A percentile compares a stretch with the other conserved stretches of the same genome.
These are phyloP conservation scores for Acanthaster planci DNA, from an alignment of 35 echinoderm and acorn worm species.

Conservation along the genomic window DNA sequence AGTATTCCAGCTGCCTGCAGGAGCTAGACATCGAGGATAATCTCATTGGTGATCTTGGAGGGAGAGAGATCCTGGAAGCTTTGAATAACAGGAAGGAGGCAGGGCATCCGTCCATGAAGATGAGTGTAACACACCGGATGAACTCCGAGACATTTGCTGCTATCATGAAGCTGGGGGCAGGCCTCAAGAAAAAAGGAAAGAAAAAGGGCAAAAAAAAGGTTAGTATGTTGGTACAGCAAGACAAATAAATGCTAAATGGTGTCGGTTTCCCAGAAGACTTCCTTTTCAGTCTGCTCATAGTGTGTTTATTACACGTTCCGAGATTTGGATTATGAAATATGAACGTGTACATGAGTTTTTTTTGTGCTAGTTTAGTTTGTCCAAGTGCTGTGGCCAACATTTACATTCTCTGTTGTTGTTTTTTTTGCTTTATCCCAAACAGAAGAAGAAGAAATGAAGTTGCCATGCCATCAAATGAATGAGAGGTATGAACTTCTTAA, in stretches of 20 bases:
- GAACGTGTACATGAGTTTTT: no score
- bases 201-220: slow-evolving; percentile 99
- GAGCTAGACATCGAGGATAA: slow-evolving; percentile 97
- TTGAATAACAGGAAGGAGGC: slow-evolving; percentile 63
- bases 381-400: no score
- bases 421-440: neutral
- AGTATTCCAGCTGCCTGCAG: slow-evolving; percentile 83
- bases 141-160: slow-evolving; percentile 78
- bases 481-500: neutral
- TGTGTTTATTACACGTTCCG: no score
- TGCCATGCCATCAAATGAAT: neutral
- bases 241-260: no score
- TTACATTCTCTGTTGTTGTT: no score
- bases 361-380: no score
- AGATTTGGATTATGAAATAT: no score
- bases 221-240: neutral
- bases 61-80: slow-evolving; percentile 89
- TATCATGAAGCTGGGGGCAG: slow-evolving; percentile 88
- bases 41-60: slow-evolving; percentile 88
- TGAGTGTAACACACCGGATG: slow-evolving; percentile 85
- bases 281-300: no score
- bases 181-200: slow-evolving; percentile 97
- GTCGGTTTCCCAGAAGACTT: no score
- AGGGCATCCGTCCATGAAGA: slow-evolving; percentile 74
- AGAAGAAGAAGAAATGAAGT: slow-evolving; percentile 24